A percentile compares a stretch with the other conserved stretches of the same genome.
phyloP scores from a whole-genome alignment of 2,797 vertebrate genomes.

The Diglossa cyanea region DNA sequence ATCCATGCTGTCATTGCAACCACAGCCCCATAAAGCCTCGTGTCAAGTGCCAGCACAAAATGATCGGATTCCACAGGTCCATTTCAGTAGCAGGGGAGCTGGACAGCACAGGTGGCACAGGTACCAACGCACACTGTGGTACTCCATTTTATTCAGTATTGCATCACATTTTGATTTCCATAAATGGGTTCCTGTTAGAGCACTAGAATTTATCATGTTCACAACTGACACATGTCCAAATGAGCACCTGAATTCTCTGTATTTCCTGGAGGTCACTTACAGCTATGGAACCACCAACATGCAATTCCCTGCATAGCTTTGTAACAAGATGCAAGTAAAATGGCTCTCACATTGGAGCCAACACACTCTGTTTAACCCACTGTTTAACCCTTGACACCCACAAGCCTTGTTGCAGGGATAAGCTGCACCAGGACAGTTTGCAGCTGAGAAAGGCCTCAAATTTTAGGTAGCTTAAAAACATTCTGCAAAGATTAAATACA shows the following conservation, averaged over 20 bases:
- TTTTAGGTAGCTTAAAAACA: background rate
- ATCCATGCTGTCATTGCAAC: background rate
- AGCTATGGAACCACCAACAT: accelerated
- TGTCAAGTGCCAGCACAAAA: background rate
- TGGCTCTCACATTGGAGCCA: background rate
- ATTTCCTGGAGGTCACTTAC: background rate
- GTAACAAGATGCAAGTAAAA: accelerated
- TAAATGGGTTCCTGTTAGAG: background rate
- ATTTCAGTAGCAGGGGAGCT: background rate
- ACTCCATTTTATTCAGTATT: background rate
- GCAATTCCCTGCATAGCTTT: background rate
- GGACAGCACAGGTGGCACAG: background rate
- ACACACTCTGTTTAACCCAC: background rate
- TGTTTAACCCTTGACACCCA: background rate
- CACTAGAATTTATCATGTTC: background rate
- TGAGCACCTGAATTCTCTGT: background rate
- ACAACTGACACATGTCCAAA: background rate
- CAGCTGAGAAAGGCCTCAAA: background rate
- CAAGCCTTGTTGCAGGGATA: background rate
- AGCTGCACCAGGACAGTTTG: background rate
- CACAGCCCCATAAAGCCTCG: background rate
- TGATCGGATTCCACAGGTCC: background rate
- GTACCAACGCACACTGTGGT: accelerated
- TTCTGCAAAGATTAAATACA: background rate
- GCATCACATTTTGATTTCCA: background rate